These are phyloP conservation scores for Tychaedon coryphoeus DNA, from an alignment of 2,113 vertebrate genomes.

Conservation along the genomic window DNA sequence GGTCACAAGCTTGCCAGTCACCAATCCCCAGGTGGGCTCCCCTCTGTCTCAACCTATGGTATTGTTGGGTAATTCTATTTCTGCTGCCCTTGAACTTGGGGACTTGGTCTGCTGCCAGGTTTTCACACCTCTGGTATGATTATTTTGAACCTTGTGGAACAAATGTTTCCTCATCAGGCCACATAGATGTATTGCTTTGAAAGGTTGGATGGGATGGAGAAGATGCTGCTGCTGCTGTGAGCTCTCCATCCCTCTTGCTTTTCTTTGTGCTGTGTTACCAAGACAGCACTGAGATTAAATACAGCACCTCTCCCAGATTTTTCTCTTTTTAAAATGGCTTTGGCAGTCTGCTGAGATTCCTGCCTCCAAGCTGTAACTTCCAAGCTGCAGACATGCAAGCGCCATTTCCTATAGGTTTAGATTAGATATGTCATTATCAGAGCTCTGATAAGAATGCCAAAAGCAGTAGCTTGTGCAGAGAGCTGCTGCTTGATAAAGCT, in stretches of 20 bases:
- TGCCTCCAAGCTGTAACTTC: background rate
- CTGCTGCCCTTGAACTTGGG: background rate
- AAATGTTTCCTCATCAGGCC: background rate
- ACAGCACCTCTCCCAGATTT: background rate
- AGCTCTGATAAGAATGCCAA: background rate
- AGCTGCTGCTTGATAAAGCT: background rate
- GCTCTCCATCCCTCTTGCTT: background rate
- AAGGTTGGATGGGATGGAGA: background rate
- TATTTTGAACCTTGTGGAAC: background rate
- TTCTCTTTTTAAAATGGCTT: background rate
- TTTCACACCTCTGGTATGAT: background rate
- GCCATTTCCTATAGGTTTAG: background rate
- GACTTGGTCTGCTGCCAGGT: background rate
- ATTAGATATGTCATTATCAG: conserved; percentile 44
- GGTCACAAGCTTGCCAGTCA: background rate
- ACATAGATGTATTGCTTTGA: background rate
- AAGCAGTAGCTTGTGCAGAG: background rate
- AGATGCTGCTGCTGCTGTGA: background rate
- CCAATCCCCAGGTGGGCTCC: background rate
- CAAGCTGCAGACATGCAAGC: background rate
- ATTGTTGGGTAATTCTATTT: background rate
- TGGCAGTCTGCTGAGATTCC: background rate
- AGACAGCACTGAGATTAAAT: background rate
- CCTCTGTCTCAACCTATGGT: background rate
- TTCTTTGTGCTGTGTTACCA: background rate